Conservation (phyloP, 2,888 invertebrate genomes). For the Adelphocoris suturalis region DNA sequence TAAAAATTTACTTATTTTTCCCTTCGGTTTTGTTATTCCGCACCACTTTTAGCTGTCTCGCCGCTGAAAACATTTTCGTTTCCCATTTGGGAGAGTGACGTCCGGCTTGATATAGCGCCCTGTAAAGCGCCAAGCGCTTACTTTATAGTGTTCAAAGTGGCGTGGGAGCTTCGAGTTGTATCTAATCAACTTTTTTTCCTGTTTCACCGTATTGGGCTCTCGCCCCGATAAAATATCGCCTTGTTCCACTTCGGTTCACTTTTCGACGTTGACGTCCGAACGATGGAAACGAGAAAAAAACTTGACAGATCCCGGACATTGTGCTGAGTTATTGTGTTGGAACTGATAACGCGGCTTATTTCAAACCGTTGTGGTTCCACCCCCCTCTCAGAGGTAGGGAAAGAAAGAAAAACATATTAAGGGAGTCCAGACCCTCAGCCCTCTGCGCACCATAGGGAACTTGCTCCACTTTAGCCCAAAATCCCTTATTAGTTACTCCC, state of each 20-base stretch:
- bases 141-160: slow-evolving; percentile 23
- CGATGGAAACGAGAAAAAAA: slow-evolving; percentile 18
- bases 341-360: slow-evolving; percentile 11
- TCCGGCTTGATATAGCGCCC: neutral
- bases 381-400: neutral
- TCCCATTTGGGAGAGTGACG: slow-evolving; percentile 2
- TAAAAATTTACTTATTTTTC: neutral
- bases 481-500: too few relatives aligned
- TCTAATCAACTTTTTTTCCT: slow-evolving; percentile 30
- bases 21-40: neutral
- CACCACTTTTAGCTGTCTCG: neutral
- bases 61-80: neutral
- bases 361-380: neutral
- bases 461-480: too few relatives aligned
- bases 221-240: slow-evolving; percentile 34
- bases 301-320: slow-evolving; percentile 31
- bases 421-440: too few relatives aligned
- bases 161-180: slow-evolving; percentile 2
- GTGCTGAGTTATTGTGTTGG: slow-evolving; percentile 34
- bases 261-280: neutral
- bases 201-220: slow-evolving; percentile 4
- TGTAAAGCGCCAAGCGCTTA: neutral
- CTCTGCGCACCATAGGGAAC: too few relatives aligned
- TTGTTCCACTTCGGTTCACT: slow-evolving; percentile 37
- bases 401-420: neutral